Evolutionary conservation across 2,797 vertebrate genomes (phyloP).

Genomic region (Lepus oiostolus): DNA sequence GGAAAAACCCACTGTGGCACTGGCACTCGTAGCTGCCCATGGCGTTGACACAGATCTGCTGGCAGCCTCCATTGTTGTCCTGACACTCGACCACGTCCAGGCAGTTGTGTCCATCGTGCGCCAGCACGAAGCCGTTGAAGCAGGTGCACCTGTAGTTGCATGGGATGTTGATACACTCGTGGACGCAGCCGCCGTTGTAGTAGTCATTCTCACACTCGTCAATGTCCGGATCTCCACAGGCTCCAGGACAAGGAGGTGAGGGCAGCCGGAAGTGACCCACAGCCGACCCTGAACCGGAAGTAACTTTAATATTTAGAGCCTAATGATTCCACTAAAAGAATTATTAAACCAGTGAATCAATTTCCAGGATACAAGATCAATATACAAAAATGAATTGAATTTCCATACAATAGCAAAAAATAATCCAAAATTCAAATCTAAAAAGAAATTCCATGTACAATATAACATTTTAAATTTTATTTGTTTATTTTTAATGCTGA

Average conservation of each 20-base stretch:
- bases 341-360: background rate
- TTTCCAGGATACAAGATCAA: background rate
- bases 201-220: slow-evolving; percentile 98
- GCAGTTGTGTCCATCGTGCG: slow-evolving; percentile 98
- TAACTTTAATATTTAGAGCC: background rate
- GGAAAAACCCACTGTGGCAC: slow-evolving; percentile 96
- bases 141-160: slow-evolving; percentile 99
- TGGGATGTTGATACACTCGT: slow-evolving; percentile 98
- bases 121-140: slow-evolving; percentile 98
- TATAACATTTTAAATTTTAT: background rate
- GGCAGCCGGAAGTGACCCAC: too few relatives aligned
- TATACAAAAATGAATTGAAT: background rate
- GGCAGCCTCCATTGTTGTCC: slow-evolving; percentile 98
- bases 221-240: slow-evolving; percentile 90
- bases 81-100: slow-evolving; percentile 96
- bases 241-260: slow-evolving; percentile 74
- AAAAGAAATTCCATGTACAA: background rate
- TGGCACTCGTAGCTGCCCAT: slow-evolving; percentile 99
- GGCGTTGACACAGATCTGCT: slow-evolving; percentile 97
- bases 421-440: background rate
- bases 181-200: slow-evolving; percentile 98
- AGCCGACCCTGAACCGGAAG: too few relatives aligned
- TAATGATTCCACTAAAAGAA: background rate
- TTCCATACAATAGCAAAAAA: background rate
- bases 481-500: too few relatives aligned